Base-by-base conservation (phyloP, 2,113 vertebrate genomes). In the Benitochromis conjunctus region DNA sequence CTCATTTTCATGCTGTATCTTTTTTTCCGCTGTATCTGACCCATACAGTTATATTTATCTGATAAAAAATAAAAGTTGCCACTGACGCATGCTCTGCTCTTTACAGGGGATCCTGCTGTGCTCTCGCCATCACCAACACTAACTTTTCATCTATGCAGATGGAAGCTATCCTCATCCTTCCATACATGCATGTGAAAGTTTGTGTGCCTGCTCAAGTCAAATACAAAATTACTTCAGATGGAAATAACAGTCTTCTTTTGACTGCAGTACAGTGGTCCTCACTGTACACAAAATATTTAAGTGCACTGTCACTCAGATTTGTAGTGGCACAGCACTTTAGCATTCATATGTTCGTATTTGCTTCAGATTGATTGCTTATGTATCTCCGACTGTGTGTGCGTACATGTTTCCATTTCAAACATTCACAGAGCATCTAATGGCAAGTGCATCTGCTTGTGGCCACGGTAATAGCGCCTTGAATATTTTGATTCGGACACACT, bases 351-450 rank as follows among this genome's bases (percentile, higher is more conserved):
- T 79, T 43, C 21, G 11, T 69, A 71, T 87, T 86, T 85, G 82
- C 43, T 81, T 85, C 84, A 38, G n/a, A 64, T 74, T 84, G 87
- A 24, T 77, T 85, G 46, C 85, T 88, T 69, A 69, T 29, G 11
- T 29, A 14, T 82, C 31, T 51, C 19, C 36, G 29, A 83, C 26
- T 79, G 43, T 82, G 77, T 43, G 38, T 53, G 19, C 34, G 5
- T 56, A 31, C n/a, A n/a, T 3, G 74, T 81, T 85, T 77, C 74
- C 41, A 81, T 81, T 84, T 83, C 86, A 78, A 85, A 85, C 80
- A 88, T 46, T 71, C 86, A 58, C 36, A 58, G 57, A 36, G 62
- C 81, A 77, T 58, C 83, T 84, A 82, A 87, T 89, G 86, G 87
- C 74, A 92, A 79, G 79, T 36, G 80, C 26, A 81, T 87, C 86